Evolutionary conservation across 30 jellyfish, hydroid and myxozoan genomes (phyloP), one percentile per base, ranked within the genome.

Genomic region (Cassiopea xamachana): DNA sequence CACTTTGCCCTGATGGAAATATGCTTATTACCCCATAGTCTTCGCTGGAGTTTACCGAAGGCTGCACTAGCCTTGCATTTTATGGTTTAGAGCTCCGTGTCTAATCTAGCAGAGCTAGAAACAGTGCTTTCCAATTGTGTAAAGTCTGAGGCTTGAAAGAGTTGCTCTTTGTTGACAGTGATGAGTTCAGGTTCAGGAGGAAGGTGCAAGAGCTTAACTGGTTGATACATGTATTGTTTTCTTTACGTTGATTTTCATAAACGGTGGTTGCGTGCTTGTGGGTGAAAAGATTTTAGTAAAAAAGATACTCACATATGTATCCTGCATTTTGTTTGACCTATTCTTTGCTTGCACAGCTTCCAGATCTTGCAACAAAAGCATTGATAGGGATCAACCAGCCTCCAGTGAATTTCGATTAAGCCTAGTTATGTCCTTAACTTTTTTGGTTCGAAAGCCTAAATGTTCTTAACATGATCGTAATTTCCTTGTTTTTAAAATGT

Each of bases 401-500:
- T 27, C 69, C 69, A 59, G 8, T 14, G 74, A 64, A 64, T 64
- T 64, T 64, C 74, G 74, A 64, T 64, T 16, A 64, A 64, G 74
- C 15, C 74, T 64, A 64, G 74, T 64, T 64, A 64, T 64, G 74
- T 17, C 15, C 74, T 64, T 64, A 64, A 64, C 1, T 64, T 64
- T 64, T 64, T 64, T 64, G 74, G 43, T 64, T 64, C 15, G 19
- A 64, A 64, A 64, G 74, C 74, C 0, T 64, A 64, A 64, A 64
- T 64, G 74, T 64, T 64, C 74, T 64, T 64, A 64, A 64, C 74
- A 64, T 64, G 74, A 5, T 64, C 43, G 8, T 64, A 64, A 64
- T 64, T 64, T 64, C 74, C 74, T 64, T 64, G 74, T 17, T 64
- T 64, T 64, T 64, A 64, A 64, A 64, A 64, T 64, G 74, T 64